Percentiles rank a stretch among this genome's conserved stretches.
Conservation (phyloP, 2,113 vertebrate species). For the Electrona antarctica region DNA sequence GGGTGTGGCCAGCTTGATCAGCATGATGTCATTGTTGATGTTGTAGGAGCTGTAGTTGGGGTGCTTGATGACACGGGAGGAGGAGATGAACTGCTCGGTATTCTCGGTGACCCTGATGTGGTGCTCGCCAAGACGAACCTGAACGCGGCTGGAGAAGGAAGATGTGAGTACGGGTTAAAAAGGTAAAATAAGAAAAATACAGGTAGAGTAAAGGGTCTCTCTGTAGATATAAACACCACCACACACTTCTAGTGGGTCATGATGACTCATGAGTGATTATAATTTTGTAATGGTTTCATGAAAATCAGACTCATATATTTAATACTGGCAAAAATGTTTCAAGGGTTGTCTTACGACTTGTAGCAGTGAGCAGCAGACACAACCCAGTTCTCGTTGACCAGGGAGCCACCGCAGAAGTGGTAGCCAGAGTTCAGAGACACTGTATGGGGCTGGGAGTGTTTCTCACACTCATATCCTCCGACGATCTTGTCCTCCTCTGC, state of each 20-base stretch:
- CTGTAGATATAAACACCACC: too few relatives aligned
- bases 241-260: too few relatives aligned
- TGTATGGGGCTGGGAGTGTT: conserved; percentile 63
- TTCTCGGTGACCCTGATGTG: conserved; percentile 61
- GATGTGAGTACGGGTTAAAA: background rate
- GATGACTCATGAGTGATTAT: too few relatives aligned
- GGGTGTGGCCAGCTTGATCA: conserved; percentile 75
- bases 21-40: conserved; percentile 85
- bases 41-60: conserved; percentile 66
- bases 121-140: conserved; percentile 78
- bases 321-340: too few relatives aligned
- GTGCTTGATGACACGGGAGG: conserved; percentile 65
- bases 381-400: conserved; percentile 67
- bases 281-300: too few relatives aligned
- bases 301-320: background rate
- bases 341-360: conserved; percentile 51
- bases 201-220: too few relatives aligned
- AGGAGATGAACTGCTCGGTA: conserved; percentile 65
- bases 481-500: conserved; percentile 78
- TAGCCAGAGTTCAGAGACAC: conserved; percentile 75
- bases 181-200: too few relatives aligned
- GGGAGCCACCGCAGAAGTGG: conserved; percentile 78
- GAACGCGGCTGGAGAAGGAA: conserved; percentile 50
- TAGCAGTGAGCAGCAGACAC: conserved; percentile 78
- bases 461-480: conserved; percentile 72